These are phyloP conservation scores for Neogobius melanostomus DNA, from an alignment of 2,113 vertebrate genomes.

Conservation along the genomic window DNA sequence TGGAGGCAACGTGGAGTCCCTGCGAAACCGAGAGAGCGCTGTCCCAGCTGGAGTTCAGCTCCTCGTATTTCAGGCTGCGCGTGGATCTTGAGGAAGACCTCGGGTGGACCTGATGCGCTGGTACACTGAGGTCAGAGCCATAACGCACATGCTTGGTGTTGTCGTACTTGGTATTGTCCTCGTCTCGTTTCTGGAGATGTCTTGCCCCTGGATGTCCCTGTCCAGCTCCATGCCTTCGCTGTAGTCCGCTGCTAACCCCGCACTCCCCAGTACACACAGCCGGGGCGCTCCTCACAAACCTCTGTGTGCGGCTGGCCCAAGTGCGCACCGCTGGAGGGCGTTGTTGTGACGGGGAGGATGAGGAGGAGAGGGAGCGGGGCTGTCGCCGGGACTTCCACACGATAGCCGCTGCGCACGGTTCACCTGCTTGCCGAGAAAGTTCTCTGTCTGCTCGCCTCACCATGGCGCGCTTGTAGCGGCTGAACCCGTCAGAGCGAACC, in stretches of 20 bases:
- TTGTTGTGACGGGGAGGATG: conserved; percentile 59
- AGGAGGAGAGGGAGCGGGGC: conserved; percentile 53
- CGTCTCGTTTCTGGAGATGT: not conserved
- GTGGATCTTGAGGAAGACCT: conserved; percentile 36
- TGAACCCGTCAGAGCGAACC: conserved; percentile 61
- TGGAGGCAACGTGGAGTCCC: conserved; percentile 7
- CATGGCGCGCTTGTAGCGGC: conserved; percentile 68
- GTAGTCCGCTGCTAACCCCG: conserved; percentile 40
- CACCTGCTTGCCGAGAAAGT: conserved; percentile 62
- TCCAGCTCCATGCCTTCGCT: conserved; percentile 18
- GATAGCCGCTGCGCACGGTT: conserved; percentile 80
- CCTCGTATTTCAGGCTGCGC: conserved; percentile 50
- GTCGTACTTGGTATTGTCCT: not conserved
- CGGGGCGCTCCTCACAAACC: conserved; percentile 28
- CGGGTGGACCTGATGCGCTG: not conserved
- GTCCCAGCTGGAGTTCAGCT: conserved; percentile 46
- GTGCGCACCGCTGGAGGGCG: conserved; percentile 78
- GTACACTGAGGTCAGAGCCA: not conserved
- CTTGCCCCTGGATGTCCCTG: conserved; percentile 8
- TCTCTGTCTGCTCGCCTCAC: conserved; percentile 63
- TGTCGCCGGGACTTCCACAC: conserved; percentile 58
- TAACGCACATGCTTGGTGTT: not conserved
- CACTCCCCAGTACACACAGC: conserved; percentile 58
- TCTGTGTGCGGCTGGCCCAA: conserved; percentile 49
- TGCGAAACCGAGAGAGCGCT: conserved; percentile 34